Conservation (phyloP, 2,888 invertebrate genomes). For the Euclidia mi region DNA sequence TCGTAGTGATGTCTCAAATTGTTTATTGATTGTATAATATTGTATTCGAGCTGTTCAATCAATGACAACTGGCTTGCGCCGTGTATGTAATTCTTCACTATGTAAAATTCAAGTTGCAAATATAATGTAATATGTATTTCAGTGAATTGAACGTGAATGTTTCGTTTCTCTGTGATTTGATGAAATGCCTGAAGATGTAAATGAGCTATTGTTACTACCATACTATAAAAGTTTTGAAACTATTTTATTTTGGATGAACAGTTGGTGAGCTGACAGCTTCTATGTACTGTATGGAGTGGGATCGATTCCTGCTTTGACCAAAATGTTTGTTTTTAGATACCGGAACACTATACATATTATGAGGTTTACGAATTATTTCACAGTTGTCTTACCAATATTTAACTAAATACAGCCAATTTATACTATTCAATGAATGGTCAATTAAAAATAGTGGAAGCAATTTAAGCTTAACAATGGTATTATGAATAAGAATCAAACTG, state of each 20-base stretch:
- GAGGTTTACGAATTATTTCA: no score
- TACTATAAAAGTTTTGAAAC: neutral
- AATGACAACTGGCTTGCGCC: slow-evolving; percentile 59
- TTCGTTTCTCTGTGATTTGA: slow-evolving; percentile 60
- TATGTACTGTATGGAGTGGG: no score
- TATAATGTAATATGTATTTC: slow-evolving; percentile 47
- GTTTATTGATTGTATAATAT: slow-evolving; percentile 28
- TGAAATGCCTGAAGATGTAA: slow-evolving; percentile 47
- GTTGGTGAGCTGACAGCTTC: no score
- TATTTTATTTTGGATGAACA: neutral
- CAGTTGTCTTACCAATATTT: no score
- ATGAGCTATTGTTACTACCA: slow-evolving; percentile 38
- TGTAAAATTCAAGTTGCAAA: slow-evolving; percentile 50
- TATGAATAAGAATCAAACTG: no score
- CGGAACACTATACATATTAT: no score
- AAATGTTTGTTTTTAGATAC: no score
- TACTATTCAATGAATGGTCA: no score
- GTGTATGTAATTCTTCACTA: slow-evolving; percentile 45
- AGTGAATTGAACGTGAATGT: slow-evolving; percentile 52
- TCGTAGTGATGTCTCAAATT: slow-evolving; percentile 45
- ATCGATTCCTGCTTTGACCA: no score
- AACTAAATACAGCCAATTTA: no score
- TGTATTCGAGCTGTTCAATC: slow-evolving; percentile 47
- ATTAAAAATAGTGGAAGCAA: no score
- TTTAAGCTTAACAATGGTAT: no score